A percentile compares a stretch with the other conserved stretches of the same genome.
These are phyloP conservation scores for Phylloscopus trochilus DNA, from an alignment of 2,113 vertebrate species.

Conservation along the genomic window DNA sequence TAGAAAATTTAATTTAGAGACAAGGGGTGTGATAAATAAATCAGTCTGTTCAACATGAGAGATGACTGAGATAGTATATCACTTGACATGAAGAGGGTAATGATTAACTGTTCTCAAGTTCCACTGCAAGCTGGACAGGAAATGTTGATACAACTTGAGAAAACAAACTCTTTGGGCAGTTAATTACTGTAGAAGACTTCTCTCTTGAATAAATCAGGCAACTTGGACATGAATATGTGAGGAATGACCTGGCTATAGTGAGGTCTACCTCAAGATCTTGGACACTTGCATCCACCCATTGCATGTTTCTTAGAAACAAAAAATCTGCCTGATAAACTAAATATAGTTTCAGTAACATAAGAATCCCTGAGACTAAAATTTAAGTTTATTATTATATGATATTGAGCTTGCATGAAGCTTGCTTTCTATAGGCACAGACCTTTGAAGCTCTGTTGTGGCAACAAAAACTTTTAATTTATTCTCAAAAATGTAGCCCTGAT, in stretches of 20 bases:
- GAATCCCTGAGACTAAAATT: neutral
- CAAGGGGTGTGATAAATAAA: neutral
- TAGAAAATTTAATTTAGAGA: neutral
- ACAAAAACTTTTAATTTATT: neutral
- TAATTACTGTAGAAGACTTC: neutral
- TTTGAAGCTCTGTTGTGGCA: neutral
- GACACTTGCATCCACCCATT: neutral
- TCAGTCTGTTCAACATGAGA: neutral
- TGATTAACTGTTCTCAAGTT: neutral
- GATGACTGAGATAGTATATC: neutral
- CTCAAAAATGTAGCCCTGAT: neutral
- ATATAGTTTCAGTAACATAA: neutral
- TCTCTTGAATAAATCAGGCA: neutral
- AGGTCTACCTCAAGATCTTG: neutral
- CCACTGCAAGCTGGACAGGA: neutral
- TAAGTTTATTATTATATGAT: neutral
- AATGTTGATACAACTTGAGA: neutral
- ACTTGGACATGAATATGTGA: neutral
- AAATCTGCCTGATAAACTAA: neutral
- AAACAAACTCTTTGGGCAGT: neutral
- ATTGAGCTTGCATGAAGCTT: neutral
- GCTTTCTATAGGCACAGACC: neutral
- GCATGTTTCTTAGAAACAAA: neutral
- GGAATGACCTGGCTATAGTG: neutral
- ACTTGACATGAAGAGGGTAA: neutral